These are phyloP conservation scores for Acrobasis consociella DNA, from an alignment of 2,888 invertebrate species.

Conservation along the genomic window DNA sequence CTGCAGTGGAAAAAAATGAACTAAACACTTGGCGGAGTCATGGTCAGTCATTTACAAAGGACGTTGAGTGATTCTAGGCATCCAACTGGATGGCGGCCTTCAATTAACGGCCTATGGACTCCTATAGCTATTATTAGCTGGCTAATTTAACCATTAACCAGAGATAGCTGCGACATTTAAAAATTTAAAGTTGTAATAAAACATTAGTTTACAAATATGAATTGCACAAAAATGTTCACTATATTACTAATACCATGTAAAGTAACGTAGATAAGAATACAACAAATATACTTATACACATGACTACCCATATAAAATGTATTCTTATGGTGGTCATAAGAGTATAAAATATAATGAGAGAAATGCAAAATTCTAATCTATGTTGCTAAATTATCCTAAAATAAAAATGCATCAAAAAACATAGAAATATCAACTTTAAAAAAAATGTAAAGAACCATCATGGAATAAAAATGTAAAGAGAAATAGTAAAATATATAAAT, in stretches of 20 bases:
- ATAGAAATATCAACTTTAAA: constrained; percentile 14
- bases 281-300: background rate
- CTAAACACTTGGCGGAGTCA: too few relatives aligned
- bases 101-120: too few relatives aligned
- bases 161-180: too few relatives aligned
- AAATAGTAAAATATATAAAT: constrained; percentile 9
- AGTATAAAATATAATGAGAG: background rate
- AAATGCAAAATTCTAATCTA: background rate
- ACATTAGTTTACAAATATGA: background rate
- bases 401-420: constrained; percentile 16
- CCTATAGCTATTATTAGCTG: too few relatives aligned
- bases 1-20: too few relatives aligned
- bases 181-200: background rate
- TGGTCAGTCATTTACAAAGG: too few relatives aligned
- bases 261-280: background rate
- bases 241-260: background rate
- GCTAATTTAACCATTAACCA: too few relatives aligned
- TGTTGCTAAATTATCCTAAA: background rate
- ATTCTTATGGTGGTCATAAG: background rate
- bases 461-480: constrained; percentile 10
- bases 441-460: constrained; percentile 7
- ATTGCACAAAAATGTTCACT: background rate
- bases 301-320: background rate
- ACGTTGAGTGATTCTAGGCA: too few relatives aligned
- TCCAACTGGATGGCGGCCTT: too few relatives aligned